Evolutionary conservation across 2,888 invertebrate species (phyloP), one percentile per base, ranked within the genome.

Genomic region (Drosophila mimica): DNA sequence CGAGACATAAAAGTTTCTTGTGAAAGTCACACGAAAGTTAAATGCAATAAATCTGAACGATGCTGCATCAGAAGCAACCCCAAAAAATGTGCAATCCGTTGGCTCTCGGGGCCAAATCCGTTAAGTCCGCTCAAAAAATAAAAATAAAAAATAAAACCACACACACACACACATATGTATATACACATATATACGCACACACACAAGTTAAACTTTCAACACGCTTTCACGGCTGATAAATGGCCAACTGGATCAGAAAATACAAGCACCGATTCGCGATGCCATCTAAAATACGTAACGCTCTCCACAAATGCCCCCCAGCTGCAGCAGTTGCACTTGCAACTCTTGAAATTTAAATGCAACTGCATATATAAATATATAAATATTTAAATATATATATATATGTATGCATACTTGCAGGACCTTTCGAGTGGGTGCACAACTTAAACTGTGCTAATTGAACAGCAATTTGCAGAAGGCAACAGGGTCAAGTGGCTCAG

Each of bases 1-100:
- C 82, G 88, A 89, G 85, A 86, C 85, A 86, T 80, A 87, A 86
- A 86, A 86, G 88, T 86, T 86, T 89, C 82, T 89, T 89, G 75
- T 83, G 85, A 86, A 86, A 86, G 85, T 86, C 85, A 86, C 85
- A 86, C 89, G 88, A 86, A 86, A 86, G 88, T 86, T 86, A 78
- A 89, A 82, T 84, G 85, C 85, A 89, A 86, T 86, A 86, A 86
- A 86, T 86, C 85, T 89, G 83, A 79, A 79, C 73, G 71, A 70
- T 66, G 71, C 63, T 52, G 60, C 38, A 36, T 56, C 74, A 63
- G 52, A 56, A 48, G 65, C 74, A 67, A 38, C 64, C 77, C 77
- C 38, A 77, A 73, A 72, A 81, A 87, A 65, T 40, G 74, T 86
- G 89, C 85, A 86, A 82, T 82, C 82, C 84, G 70, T 81, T 80